A percentile compares a stretch with the other conserved stretches of the same genome.
Evolutionary conservation across 2,113 vertebrate species (phyloP).

Genomic region (Oplegnathus fasciatus): DNA sequence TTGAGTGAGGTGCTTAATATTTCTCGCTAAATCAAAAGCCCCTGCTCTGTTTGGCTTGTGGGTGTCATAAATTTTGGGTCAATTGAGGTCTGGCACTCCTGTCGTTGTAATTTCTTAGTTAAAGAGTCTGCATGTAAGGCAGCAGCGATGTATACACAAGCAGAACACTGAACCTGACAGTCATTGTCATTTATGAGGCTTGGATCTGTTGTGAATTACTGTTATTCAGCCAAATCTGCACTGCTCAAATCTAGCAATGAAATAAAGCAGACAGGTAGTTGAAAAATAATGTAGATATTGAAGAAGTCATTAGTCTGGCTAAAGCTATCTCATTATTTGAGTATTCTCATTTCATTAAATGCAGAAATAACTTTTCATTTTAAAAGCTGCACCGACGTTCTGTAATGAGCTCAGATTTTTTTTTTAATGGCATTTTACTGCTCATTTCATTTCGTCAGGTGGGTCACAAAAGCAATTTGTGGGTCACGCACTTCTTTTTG

Average conservation of each 20-base stretch:
- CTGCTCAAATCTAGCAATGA: conserved; percentile 20
- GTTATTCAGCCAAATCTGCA: conserved; percentile 34
- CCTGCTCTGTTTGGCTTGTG: conserved; percentile 41
- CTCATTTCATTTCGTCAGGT: conserved; percentile 73
- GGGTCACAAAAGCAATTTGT: conserved; percentile 76
- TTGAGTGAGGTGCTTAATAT: conserved; percentile 53
- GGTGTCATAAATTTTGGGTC: conserved; percentile 58
- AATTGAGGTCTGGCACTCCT: conserved; percentile 44
- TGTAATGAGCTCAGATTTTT: conserved; percentile 59
- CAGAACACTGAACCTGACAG: conserved; percentile 50
- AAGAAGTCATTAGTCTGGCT: conserved; percentile 46
- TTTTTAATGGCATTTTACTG: conserved; percentile 62
- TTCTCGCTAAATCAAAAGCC: conserved; percentile 55
- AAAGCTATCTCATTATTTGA: conserved; percentile 54
- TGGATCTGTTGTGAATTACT: conserved; percentile 51
- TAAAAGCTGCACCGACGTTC: conserved; percentile 42
- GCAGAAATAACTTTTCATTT: conserved; percentile 59
- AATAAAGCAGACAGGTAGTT: not conserved
- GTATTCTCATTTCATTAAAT: conserved; percentile 64
- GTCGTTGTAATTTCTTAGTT: conserved; percentile 56
- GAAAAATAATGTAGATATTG: conserved; percentile 31
- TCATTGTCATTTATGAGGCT: conserved; percentile 60
- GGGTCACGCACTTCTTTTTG: conserved; percentile 49
- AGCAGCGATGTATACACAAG: conserved; percentile 24
- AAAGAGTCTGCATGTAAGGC: conserved; percentile 48